Evolutionary conservation across 2,113 vertebrate species (phyloP).

Genomic region (Pteropus alecto): DNA sequence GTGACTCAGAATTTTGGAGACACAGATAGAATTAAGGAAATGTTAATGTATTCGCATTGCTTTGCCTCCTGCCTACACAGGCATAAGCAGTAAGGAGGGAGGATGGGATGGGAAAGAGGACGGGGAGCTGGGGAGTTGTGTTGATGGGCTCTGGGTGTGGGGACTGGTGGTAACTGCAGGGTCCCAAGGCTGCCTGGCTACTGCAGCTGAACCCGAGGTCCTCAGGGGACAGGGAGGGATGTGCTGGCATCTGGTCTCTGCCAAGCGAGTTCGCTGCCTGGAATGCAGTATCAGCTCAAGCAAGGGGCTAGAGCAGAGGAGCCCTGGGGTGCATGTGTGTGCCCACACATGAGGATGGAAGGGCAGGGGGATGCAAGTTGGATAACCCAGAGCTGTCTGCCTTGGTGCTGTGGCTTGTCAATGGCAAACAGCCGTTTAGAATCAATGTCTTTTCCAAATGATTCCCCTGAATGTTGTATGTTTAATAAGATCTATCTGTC

Average conservation of each 20-base stretch:
- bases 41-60: constrained; percentile 77
- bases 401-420: constrained; percentile 39
- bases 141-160: neutral
- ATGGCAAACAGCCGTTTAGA: constrained; percentile 59
- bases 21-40: constrained; percentile 77
- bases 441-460: constrained; percentile 61
- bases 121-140: neutral
- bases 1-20: constrained; percentile 77
- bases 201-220: constrained; percentile 53
- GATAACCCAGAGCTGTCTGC: constrained; percentile 43
- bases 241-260: constrained; percentile 64
- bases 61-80: constrained; percentile 71
- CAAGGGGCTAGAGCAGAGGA: neutral
- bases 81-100: constrained; percentile 42
- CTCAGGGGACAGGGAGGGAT: constrained; percentile 34
- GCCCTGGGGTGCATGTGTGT: neutral
- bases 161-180: neutral
- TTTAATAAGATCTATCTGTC: constrained; percentile 52
- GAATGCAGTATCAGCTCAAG: constrained; percentile 35
- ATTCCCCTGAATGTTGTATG: constrained; percentile 32
- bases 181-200: constrained; percentile 51
- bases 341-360: neutral
- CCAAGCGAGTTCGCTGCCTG: neutral
- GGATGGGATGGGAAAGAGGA: neutral
- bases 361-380: neutral